phyloP scores from a whole-genome alignment of 2,113 vertebrate genomes.

The Poeciliopsis turrubarensis region DNA sequence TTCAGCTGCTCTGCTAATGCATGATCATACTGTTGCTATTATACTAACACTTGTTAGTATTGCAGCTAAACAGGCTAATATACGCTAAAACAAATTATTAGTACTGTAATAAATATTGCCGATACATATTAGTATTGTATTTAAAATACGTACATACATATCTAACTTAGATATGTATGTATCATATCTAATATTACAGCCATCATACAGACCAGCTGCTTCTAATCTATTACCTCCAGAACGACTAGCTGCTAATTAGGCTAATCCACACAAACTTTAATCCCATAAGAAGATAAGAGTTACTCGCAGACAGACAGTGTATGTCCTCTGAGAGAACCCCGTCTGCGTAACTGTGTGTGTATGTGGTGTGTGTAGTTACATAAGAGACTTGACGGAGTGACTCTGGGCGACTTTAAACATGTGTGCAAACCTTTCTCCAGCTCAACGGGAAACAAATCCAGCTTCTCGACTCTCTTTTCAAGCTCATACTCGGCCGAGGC shows the following conservation, averaged over 20 bases:
- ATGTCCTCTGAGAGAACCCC: slow-evolving; percentile 9
- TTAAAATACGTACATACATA: not conserved
- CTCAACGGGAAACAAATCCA: slow-evolving; percentile 95
- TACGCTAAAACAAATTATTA: not conserved
- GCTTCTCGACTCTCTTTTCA: slow-evolving; percentile 94
- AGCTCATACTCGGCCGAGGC: slow-evolving; percentile 96
- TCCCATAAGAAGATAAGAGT: slow-evolving; percentile 65
- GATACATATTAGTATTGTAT: not conserved
- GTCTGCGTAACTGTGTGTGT: slow-evolving; percentile 13
- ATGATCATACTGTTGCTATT: no score
- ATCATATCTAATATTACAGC: not conserved
- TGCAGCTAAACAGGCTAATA: no score
- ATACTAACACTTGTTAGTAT: no score
- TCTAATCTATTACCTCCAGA: slow-evolving; percentile 52
- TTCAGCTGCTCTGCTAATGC: no score
- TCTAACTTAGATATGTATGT: no score
- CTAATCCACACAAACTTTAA: slow-evolving; percentile 71
- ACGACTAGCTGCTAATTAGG: slow-evolving; percentile 63
- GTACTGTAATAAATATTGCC: not conserved
- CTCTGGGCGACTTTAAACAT: slow-evolving; percentile 20
- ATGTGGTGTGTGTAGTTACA: slow-evolving; percentile 29
- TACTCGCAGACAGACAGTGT: slow-evolving; percentile 41
- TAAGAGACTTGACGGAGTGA: slow-evolving; percentile 59
- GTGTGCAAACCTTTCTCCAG: slow-evolving; percentile 89
- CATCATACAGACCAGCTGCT: slow-evolving; percentile 30